Percentiles rank a stretch among this genome's conserved stretches.
Evolutionary conservation across 1,140 invertebrate species (phyloP).

Genomic region (Macrobrachium rosenbergii): DNA sequence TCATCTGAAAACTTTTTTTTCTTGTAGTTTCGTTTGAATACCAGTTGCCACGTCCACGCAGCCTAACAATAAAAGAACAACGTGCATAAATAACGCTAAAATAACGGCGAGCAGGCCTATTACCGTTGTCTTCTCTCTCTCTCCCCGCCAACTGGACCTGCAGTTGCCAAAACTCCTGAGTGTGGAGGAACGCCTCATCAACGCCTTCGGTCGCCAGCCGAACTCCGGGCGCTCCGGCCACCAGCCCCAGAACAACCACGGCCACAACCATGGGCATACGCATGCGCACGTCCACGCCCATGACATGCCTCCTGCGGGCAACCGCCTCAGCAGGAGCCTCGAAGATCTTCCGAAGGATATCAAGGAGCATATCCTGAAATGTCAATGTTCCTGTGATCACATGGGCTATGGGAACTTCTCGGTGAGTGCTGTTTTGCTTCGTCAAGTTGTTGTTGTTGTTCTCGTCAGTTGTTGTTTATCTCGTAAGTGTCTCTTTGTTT

Average conservation of each 20-base stretch:
- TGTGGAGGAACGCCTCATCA: constrained; percentile 33
- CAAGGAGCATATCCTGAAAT: constrained; percentile 65
- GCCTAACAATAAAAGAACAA: background rate
- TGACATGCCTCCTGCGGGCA: constrained; percentile 9
- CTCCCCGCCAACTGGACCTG: background rate
- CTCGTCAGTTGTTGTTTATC: background rate
- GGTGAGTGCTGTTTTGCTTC: constrained; percentile 45
- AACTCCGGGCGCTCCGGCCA: background rate
- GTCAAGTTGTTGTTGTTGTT: background rate
- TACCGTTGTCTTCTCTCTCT: background rate
- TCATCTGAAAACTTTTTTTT: background rate
- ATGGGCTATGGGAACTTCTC: constrained; percentile 65
- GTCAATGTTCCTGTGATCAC: constrained; percentile 66
- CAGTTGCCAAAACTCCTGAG: constrained; percentile 47
- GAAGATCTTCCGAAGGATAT: constrained; percentile 64
- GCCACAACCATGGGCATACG: background rate
- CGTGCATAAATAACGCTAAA: background rate
- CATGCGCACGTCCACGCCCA: background rate
- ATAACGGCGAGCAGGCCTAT: background rate
- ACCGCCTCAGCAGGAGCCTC: constrained; percentile 56
- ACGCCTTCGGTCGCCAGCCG: constrained; percentile 24
- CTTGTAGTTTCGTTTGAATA: background rate
- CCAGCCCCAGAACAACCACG: background rate
- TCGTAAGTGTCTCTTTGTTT: no score
- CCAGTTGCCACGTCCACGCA: no score